Base-by-base conservation (phyloP, 2,888 invertebrate genomes). In the Polietes domitor region DNA sequence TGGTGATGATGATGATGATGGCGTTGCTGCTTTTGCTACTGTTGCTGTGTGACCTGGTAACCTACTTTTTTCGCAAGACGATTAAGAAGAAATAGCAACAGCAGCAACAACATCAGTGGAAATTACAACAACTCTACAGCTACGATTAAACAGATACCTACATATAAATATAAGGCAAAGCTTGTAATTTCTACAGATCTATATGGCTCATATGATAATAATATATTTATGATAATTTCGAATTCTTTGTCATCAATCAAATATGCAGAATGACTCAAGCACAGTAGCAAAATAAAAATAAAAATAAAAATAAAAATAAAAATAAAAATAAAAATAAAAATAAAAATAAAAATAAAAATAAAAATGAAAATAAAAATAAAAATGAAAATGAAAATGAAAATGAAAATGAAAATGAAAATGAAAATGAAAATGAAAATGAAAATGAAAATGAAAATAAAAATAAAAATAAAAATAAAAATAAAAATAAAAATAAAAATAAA, bases 171-270 rank as follows among this genome's bases (percentile, higher is more conserved):
- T 55, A 72, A 53, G 53, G 37, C 72, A 37, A 72, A 55, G 53
- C 32, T 72, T 72, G 55, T 53, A 53, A 55, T 53, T 71, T 71
- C 28, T 50, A n/a, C 17, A 26, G 50, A 12, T n/a, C n/a, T n/a
- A n/a, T n/a, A n/a, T n/a, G n/a, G n/a, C n/a, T n/a, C n/a, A n/a
- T n/a, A n/a, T n/a, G n/a, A n/a, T n/a, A n/a, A n/a, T n/a, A n/a
- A n/a, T n/a, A n/a, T n/a, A n/a, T n/a, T n/a, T n/a, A n/a, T n/a
- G n/a, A n/a, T n/a, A n/a, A n/a, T n/a, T n/a, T n/a, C n/a, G n/a
- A n/a, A n/a, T n/a, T n/a, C n/a, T n/a, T n/a, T n/a, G n/a, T n/a
- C n/a, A n/a, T n/a, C n/a, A n/a, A n/a, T n/a, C n/a, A n/a, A n/a
- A n/a, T n/a, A n/a, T n/a, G n/a, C n/a, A n/a, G n/a, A n/a, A n/a